These are phyloP conservation scores for Nasonia vitripennis DNA, from an alignment of 1,140 invertebrate genomes.

Conservation along the genomic window DNA sequence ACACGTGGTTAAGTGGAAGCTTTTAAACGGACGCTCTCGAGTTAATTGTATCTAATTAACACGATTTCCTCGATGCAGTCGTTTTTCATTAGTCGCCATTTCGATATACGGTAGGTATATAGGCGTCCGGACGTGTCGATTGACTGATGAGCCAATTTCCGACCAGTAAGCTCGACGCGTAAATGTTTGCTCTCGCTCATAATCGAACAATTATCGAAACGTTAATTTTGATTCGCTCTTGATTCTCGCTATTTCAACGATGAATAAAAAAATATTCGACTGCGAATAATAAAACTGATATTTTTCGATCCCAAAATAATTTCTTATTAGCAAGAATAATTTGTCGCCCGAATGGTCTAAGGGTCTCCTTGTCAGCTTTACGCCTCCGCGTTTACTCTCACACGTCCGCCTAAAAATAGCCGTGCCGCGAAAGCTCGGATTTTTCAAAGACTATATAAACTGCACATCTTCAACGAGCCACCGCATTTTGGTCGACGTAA, in stretches of 20 bases:
- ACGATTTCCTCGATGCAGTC: background rate
- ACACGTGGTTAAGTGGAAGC: background rate
- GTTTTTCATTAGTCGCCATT: background rate
- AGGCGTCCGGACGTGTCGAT: background rate
- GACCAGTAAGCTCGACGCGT: background rate
- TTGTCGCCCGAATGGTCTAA: background rate
- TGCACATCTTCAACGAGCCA: too few relatives aligned
- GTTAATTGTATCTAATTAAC: background rate
- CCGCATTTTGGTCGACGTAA: too few relatives aligned
- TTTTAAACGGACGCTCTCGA: background rate
- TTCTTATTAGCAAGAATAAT: background rate
- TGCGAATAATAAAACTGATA: too few relatives aligned
- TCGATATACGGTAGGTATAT: background rate
- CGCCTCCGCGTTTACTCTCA: background rate
- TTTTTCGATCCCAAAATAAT: too few relatives aligned
- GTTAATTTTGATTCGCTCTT: too few relatives aligned
- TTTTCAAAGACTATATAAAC: background rate
- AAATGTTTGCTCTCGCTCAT: too few relatives aligned
- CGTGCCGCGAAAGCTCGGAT: background rate
- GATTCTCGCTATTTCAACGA: too few relatives aligned
- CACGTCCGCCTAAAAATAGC: background rate
- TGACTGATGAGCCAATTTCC: background rate
- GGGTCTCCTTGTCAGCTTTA: background rate
- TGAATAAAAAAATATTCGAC: too few relatives aligned
- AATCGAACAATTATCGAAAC: too few relatives aligned